These are phyloP conservation scores for Sycophila texana DNA, from an alignment of 2,888 invertebrate species.

Conservation along the genomic window DNA sequence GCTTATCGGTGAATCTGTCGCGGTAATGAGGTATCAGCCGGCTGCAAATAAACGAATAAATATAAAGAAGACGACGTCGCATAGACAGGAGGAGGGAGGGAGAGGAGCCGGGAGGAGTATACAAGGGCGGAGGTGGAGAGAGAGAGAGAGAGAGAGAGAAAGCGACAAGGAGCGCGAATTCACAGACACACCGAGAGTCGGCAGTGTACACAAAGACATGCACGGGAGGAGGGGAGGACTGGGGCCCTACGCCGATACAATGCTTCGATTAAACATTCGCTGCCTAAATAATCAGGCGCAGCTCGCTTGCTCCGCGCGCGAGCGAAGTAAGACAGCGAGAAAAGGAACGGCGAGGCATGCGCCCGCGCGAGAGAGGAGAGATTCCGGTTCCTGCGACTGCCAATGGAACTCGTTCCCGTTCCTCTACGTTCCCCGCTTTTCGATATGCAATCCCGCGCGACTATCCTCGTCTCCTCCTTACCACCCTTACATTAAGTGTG, in stretches of 20 bases:
- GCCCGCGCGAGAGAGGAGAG: conserved; percentile 59
- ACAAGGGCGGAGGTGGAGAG: conserved; percentile 32
- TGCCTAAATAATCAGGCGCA: conserved; percentile 74
- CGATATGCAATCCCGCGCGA: conserved; percentile 56
- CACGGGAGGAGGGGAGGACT: conserved; percentile 55
- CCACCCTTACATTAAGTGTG: conserved; percentile 59
- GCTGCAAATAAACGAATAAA: conserved; percentile 71
- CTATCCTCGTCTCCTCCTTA: conserved; percentile 34
- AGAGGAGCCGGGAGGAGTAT: conserved; percentile 17
- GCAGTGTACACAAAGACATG: background rate
- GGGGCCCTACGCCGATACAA: conserved; percentile 69
- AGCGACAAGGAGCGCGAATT: conserved; percentile 32
- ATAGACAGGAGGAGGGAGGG: conserved; percentile 42
- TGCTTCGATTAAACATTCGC: conserved; percentile 75
- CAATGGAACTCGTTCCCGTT: conserved; percentile 65
- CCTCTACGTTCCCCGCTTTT: conserved; percentile 62
- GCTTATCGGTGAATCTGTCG: conserved; percentile 76
- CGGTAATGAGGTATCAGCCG: conserved; percentile 76
- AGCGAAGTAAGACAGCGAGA: conserved; percentile 48
- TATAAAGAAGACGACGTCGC: conserved; percentile 60
- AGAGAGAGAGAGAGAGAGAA: conserved; percentile 32
- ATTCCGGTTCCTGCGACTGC: conserved; percentile 66
- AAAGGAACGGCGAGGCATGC: conserved; percentile 53
- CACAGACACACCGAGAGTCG: conserved; percentile 11
- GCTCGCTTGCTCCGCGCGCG: conserved; percentile 56